Conservation (phyloP, 2,888 invertebrate species). For the Dorcus parallelipipedus region DNA sequence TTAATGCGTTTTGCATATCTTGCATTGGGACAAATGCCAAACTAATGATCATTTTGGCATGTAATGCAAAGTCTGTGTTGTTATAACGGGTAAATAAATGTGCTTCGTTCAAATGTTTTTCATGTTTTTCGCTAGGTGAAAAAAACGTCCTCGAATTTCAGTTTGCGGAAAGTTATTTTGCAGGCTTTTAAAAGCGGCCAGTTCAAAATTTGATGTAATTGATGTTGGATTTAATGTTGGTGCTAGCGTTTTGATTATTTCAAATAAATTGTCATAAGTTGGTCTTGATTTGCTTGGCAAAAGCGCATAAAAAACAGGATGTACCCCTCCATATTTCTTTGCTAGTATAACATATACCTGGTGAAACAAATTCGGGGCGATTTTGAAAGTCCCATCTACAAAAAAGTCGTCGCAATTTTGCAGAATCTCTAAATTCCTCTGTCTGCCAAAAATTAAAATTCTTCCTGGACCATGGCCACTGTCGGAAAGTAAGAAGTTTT, state of each 20-base stretch:
- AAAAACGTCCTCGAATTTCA: too few relatives aligned
- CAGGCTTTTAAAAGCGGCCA: not conserved
- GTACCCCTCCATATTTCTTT: not conserved
- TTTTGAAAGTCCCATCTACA: slow-evolving; percentile 2
- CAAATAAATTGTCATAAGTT: too few relatives aligned
- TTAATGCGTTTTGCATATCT: not conserved
- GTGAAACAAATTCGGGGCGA: slow-evolving; percentile 4
- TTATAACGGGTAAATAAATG: too few relatives aligned
- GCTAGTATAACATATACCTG: slow-evolving; percentile 3
- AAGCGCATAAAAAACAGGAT: too few relatives aligned
- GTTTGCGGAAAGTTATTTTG: too few relatives aligned
- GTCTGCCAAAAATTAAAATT: slow-evolving; percentile 10
- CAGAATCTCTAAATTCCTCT: slow-evolving; percentile 3
- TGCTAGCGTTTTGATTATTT: too few relatives aligned
- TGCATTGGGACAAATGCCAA: not conserved
- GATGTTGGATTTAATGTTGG: not conserved
- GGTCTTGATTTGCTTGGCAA: too few relatives aligned
- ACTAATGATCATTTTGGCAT: not conserved
- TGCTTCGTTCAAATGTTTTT: too few relatives aligned
- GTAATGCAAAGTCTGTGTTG: too few relatives aligned
- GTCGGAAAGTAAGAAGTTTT: slow-evolving; percentile 5
- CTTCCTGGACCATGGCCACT: slow-evolving; percentile 4
- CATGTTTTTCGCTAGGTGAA: too few relatives aligned
- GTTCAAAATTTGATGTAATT: slow-evolving; percentile 1
- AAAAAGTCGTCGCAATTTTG: slow-evolving; percentile 1